Evolutionary conservation across 2,888 invertebrate genomes (phyloP), one percentile per base, ranked within the genome.

Genomic region (Rugalucina vietnamica): DNA sequence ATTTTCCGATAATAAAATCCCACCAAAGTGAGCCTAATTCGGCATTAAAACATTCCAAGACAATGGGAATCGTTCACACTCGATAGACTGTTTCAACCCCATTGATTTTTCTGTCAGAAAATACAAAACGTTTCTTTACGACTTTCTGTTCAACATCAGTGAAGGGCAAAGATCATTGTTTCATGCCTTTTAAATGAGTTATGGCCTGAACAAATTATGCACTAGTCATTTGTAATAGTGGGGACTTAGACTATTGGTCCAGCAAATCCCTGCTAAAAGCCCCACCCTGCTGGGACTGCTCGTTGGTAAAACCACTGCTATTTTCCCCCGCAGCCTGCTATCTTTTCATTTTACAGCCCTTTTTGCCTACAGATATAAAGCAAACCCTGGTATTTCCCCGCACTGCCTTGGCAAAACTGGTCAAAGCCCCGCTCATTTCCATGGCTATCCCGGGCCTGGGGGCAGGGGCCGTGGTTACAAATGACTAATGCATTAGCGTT

Each of bases 1-100:
- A 54, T 54, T 54, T 54, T 54, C 54, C 54, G n/a, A n/a, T n/a
- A 54, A 54, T 54, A 54, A 54, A 54, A 43, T 54, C 54, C 21
- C 54, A 54, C 54, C 10, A 18, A 54, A 54, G 54, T 14, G 21
- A 5, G 21, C 21, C 54, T 21, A 18, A 54, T 54, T 54, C n/a
- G 21, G 54, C 10, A 54, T 18, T 54, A 54, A 8, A 21, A 4
- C 10, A 54, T 54, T 54, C 54, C 54, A 54, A 54, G 54, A 54
- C 54, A 54, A 54, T 54, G 54, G n/a, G 54, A 54, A 5, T n/a
- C 3, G 10, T 54, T 54, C 54, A 54, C 54, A 54, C 54, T 54
- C 12, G 21, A 14, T n/a, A 54, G n/a, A 54, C 14, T 21, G 21
- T 54, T 54, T 54, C 54, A 54, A 54, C 10, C 3, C n/a, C 54